phyloP scores from a whole-genome alignment of 2,888 invertebrate genomes.

The Zelleria hepariella region DNA sequence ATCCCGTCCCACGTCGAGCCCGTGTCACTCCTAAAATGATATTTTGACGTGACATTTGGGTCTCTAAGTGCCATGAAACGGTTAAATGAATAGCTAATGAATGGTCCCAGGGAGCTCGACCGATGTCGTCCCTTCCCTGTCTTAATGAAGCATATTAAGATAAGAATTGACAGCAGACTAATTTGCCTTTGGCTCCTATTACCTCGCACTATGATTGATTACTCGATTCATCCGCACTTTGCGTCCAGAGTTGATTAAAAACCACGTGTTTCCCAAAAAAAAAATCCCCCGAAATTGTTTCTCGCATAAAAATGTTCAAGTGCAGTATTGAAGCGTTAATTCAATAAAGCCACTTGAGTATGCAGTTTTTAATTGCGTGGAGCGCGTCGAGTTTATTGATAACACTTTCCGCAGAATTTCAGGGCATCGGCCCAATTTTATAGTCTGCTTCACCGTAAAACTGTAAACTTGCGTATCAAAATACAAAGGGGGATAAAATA shows the following conservation, averaged over 20 bases:
- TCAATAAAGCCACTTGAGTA: no score
- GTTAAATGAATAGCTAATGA: slow-evolving; percentile 32
- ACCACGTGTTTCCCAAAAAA: no score
- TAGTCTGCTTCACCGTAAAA: neutral
- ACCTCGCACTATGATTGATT: slow-evolving; percentile 16
- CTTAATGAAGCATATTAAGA: slow-evolving; percentile 29
- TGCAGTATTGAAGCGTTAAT: no score
- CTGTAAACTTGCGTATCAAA: no score
- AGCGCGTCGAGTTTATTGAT: no score
- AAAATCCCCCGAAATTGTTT: no score
- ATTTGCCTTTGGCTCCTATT: slow-evolving; percentile 19
- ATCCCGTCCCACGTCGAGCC: slow-evolving; percentile 17
- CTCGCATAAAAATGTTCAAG: no score
- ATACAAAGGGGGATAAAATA: neutral
- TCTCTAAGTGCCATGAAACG: slow-evolving; percentile 27
- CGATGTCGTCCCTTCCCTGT: slow-evolving; percentile 18
- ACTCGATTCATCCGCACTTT: neutral
- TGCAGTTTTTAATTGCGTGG: no score
- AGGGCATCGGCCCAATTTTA: neutral
- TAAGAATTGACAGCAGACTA: slow-evolving; percentile 31
- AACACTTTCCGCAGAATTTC: neutral
- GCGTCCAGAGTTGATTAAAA: no score
- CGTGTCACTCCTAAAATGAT: slow-evolving; percentile 17
- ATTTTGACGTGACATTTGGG: slow-evolving; percentile 28
- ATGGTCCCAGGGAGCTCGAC: slow-evolving; percentile 22